A percentile compares a stretch with the other conserved stretches of the same genome.
These are phyloP conservation scores for Sebastes kiyomatsui DNA, from an alignment of 2,797 vertebrate genomes.

Conservation along the genomic window DNA sequence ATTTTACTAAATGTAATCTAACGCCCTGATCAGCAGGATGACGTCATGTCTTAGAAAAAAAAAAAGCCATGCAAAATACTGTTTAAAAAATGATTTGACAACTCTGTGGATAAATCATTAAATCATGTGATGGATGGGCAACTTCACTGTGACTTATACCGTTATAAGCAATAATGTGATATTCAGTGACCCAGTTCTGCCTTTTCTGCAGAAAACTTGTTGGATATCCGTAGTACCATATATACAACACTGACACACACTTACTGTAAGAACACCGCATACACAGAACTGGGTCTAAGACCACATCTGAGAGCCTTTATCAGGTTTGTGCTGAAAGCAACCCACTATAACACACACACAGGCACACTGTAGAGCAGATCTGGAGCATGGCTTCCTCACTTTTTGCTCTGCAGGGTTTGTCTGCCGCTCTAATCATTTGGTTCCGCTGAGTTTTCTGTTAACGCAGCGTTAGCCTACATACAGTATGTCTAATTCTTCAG, in stretches of 20 bases:
- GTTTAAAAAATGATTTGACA: too few relatives aligned
- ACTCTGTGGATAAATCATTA: too few relatives aligned
- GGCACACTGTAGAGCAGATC: neutral
- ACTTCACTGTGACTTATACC: too few relatives aligned
- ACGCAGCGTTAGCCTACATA: slow-evolving; percentile 48
- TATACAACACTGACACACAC: neutral
- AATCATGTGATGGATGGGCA: neutral
- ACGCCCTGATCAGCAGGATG: too few relatives aligned
- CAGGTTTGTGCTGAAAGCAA: neutral
- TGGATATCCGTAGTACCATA: neutral
- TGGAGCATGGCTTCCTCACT: neutral
- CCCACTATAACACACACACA: neutral
- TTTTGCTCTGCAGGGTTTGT: slow-evolving; percentile 33
- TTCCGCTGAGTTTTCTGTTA: slow-evolving; percentile 49
- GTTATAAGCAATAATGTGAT: neutral
- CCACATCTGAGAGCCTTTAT: slow-evolving; percentile 1
- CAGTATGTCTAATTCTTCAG: slow-evolving; percentile 48
- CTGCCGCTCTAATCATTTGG: slow-evolving; percentile 49
- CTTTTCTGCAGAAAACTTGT: neutral
- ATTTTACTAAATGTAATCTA: too few relatives aligned
- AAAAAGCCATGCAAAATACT: too few relatives aligned
- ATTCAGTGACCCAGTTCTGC: slow-evolving; percentile 22
- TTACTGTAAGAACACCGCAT: neutral
- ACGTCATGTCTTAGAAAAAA: too few relatives aligned
- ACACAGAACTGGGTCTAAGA: slow-evolving; percentile 1